Evolutionary conservation across 2,888 invertebrate genomes (phyloP).

Genomic region (Chymomyza caudatula): DNA sequence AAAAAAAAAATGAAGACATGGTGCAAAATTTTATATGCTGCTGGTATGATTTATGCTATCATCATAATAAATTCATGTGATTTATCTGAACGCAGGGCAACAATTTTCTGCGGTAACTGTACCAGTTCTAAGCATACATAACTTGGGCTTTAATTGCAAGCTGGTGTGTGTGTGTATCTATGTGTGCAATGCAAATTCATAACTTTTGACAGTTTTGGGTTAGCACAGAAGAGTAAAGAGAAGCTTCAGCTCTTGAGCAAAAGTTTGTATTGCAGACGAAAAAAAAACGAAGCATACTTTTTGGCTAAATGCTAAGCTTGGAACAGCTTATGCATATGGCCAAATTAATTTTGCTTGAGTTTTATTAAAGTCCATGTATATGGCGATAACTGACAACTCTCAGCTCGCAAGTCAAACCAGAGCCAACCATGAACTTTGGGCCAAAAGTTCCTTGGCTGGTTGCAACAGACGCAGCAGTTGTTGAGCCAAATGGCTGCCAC

Average conservation of each 20-base stretch:
- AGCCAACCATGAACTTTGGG: not conserved
- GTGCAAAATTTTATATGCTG: conserved; percentile 44
- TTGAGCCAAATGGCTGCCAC: not conserved
- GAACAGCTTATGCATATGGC: not conserved
- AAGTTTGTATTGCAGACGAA: not conserved
- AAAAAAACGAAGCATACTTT: not conserved
- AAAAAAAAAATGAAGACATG: conserved; percentile 11
- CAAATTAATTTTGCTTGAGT: not conserved
- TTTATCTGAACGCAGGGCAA: conserved; percentile 60
- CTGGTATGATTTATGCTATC: conserved; percentile 74
- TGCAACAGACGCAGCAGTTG: not conserved
- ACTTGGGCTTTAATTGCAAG: conserved; percentile 41
- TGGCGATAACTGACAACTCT: not conserved
- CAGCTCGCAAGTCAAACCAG: not conserved
- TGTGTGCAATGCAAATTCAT: conserved; percentile 49
- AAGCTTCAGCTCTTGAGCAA: conserved; percentile 3
- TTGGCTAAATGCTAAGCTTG: not conserved
- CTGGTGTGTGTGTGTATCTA: not conserved
- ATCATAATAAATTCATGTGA: conserved; percentile 78
- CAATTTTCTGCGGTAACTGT: conserved; percentile 36
- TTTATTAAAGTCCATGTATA: not conserved
- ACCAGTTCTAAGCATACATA: conserved; percentile 19
- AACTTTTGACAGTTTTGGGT: conserved; percentile 67
- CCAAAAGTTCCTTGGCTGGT: not conserved
- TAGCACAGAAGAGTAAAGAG: conserved; percentile 27